Percentiles rank a stretch among this genome's conserved stretches.
These are phyloP conservation scores for Melanotaenia trifasciata DNA, from an alignment of 2,797 vertebrate genomes.

Conservation along the genomic window DNA sequence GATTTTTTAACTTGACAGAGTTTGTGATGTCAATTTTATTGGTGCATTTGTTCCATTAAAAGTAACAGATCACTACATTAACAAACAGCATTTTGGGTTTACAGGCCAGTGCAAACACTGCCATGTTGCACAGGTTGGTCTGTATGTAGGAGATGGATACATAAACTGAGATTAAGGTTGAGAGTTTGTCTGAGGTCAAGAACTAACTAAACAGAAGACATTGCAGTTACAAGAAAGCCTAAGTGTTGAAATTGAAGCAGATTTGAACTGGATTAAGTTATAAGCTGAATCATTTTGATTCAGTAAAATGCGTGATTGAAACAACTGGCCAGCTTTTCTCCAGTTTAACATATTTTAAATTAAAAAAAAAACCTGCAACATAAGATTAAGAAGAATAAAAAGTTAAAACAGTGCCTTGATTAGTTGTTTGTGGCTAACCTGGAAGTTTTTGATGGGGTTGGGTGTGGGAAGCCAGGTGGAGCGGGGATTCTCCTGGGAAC, in stretches of 20 bases:
- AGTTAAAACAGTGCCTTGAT: too few species aligned
- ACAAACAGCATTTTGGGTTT: background rate
- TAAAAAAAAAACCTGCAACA: too few species aligned
- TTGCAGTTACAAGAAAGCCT: background rate
- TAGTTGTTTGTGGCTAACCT: slow-evolving; percentile 63
- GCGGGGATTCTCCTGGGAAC: slow-evolving; percentile 97
- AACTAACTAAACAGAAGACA: background rate
- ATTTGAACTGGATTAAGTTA: background rate
- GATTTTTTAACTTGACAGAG: too few species aligned
- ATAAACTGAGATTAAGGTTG: background rate
- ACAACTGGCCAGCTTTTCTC: too few species aligned
- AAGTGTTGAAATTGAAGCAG: background rate
- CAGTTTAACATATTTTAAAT: too few species aligned
- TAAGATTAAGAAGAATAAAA: too few species aligned
- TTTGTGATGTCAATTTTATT: too few species aligned
- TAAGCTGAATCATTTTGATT: background rate
- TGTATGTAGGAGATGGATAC: background rate
- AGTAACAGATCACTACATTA: too few species aligned
- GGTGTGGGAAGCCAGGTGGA: slow-evolving; percentile 94
- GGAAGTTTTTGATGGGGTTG: slow-evolving; percentile 90
- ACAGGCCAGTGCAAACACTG: background rate
- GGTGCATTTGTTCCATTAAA: too few species aligned
- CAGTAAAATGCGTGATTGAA: background rate
- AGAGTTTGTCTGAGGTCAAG: background rate
- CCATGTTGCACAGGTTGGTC: background rate